Conservation (phyloP, 1,140 invertebrate genomes). For the Musca vetustissima region DNA sequence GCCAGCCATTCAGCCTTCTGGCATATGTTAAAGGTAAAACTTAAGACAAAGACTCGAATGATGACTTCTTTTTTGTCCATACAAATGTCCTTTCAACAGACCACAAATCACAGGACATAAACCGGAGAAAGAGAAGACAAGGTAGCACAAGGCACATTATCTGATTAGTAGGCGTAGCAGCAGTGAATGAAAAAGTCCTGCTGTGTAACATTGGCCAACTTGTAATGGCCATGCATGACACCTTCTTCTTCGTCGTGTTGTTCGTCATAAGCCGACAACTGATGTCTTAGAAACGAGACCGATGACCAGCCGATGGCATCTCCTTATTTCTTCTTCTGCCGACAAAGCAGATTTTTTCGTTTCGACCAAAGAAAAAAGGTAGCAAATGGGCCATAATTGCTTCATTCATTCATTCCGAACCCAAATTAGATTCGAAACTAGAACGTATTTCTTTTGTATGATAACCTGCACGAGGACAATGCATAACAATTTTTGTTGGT, state of each 20-base stretch:
- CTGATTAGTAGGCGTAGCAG: slow-evolving; percentile 16
- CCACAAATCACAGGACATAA: slow-evolving; percentile 8
- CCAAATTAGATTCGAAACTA: not conserved
- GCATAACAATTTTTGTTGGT: not conserved
- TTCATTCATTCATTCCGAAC: too few relatives aligned
- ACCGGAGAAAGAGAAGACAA: slow-evolving; percentile 5
- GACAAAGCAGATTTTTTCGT: slow-evolving; percentile 17
- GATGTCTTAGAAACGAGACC: too few relatives aligned
- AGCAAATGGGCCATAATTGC: slow-evolving; percentile 8
- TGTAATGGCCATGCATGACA: slow-evolving; percentile 18
- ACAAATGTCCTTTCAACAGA: slow-evolving; percentile 21
- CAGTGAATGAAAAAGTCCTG: slow-evolving; percentile 4
- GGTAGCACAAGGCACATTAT: slow-evolving; percentile 4
- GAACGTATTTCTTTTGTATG: slow-evolving; percentile 3
- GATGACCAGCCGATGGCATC: too few relatives aligned
- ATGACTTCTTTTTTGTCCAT: not conserved
- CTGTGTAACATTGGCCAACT: slow-evolving; percentile 12
- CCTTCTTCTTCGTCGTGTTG: not conserved
- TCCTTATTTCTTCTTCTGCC: not conserved
- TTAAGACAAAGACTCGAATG: not conserved
- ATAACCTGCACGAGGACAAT: not conserved
- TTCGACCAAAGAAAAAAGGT: not conserved
- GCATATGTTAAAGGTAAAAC: too few relatives aligned
- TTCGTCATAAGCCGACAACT: too few relatives aligned
- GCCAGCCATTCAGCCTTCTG: not conserved